Evolutionary conservation across 1,140 invertebrate species (phyloP), one percentile per base, ranked within the genome.

Genomic region (Anadara kagoshimensis): DNA sequence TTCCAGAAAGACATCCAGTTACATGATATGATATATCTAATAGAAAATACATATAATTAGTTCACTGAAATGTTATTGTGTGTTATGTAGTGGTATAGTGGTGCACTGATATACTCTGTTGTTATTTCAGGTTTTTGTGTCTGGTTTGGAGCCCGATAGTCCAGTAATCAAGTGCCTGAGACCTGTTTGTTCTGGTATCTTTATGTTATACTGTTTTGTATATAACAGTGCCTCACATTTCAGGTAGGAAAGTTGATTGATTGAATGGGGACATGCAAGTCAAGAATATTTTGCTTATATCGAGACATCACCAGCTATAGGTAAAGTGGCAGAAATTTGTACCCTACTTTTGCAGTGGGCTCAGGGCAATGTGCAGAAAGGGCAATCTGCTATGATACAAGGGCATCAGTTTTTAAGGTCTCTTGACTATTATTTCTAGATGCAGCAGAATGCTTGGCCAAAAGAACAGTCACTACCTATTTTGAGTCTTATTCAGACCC

Each of bases 41-140:
- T 12, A 24, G 14, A 18, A 11, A 20, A 20, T 0, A 0, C 4
- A 54, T 22, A 22, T 12, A n/a, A 54, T 22, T 5, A 12, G 11
- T 22, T 20, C 16, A 5, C 24, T 11, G 24, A 18, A 18, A 12
- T 54, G 16, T 54, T 54, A 22, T 54, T 54, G n/a, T 54, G 20
- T 8, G 0, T 5, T 22, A 22, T 20, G 5, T 22, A n/a, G 20
- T 20, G 11, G 20, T 54, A 22, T 53, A 16, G 8, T 18, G 0
- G n/a, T 53, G 22, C 51, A 18, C n/a, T 53, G 7, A 53, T n/a
- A 16, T 0, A 53, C n/a, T 53, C 51, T 49, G 29, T 45, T n/a
- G n/a, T 36, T 41, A 65, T 53, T 72, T 12, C 69, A 83, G 81
- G 72, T 83, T 29, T 79, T 73, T 74, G 72, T 79, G 10, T 26